Conservation (phyloP, 2,797 vertebrate genomes). For the Labeo calbasu region DNA sequence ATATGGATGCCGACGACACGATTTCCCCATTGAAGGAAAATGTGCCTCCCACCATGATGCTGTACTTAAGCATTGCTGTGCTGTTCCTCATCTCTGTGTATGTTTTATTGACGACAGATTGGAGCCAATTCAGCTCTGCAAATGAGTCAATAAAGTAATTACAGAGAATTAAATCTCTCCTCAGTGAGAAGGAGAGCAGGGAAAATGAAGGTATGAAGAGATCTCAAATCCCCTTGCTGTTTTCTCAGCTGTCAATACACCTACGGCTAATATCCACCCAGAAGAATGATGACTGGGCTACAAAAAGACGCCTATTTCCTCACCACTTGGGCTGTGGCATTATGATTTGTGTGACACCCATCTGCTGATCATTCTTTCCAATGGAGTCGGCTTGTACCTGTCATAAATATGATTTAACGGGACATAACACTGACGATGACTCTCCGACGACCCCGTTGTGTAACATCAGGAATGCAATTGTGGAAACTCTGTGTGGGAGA, state of each 20-base stretch:
- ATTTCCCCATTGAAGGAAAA: constrained; percentile 4
- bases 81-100: constrained; percentile 77
- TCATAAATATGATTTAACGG: constrained; percentile 56
- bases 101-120: constrained; percentile 81
- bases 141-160: constrained; percentile 85
- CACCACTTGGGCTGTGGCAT: constrained; percentile 62
- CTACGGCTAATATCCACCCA: constrained; percentile 72
- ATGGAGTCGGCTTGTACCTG: constrained; percentile 44
- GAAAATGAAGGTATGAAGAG: constrained; percentile 58
- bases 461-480: constrained; percentile 34
- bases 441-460: constrained; percentile 40
- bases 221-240: constrained; percentile 70
- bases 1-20: constrained; percentile 15
- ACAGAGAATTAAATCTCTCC: constrained; percentile 77
- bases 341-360: constrained; percentile 55
- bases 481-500: constrained; percentile 23
- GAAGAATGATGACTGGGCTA: constrained; percentile 76
- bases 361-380: constrained; percentile 46
- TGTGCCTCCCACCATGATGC: constrained; percentile 37
- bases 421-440: constrained; percentile 44
- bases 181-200: constrained; percentile 64
- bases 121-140: constrained; percentile 73
- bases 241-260: constrained; percentile 72
- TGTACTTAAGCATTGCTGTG: constrained; percentile 33
- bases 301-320: constrained; percentile 77